These are phyloP conservation scores for Herpailurus yagouaroundi DNA, from an alignment of 2,113 vertebrate species.

Conservation along the genomic window DNA sequence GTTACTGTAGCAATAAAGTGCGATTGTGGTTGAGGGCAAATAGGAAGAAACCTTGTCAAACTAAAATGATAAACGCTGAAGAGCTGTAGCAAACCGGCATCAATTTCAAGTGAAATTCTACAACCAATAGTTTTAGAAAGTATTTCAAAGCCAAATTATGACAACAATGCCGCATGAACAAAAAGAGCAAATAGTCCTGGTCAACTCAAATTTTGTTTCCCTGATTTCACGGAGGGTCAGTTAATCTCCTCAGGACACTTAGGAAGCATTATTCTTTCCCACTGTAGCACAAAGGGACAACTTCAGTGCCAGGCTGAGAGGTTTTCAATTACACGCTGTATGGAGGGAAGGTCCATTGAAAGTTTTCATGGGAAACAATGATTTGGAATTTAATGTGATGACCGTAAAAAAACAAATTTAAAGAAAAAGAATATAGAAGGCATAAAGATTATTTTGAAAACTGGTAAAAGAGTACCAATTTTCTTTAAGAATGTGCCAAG, in stretches of 20 bases:
- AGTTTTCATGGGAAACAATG: not conserved
- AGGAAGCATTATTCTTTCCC: conserved; percentile 2
- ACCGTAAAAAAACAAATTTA: not conserved
- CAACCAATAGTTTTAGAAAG: conserved; percentile 24
- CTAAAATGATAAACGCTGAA: not conserved
- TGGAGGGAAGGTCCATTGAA: not conserved
- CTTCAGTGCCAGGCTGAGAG: not conserved
- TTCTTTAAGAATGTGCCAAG: not conserved
- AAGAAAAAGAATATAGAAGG: not conserved
- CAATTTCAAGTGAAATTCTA: conserved; percentile 27
- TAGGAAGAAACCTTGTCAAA: not conserved
- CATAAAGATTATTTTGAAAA: not conserved
- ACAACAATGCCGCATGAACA: not conserved
- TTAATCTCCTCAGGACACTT: conserved; percentile 37
- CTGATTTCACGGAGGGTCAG: conserved; percentile 5
- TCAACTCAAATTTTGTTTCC: conserved; percentile 16
- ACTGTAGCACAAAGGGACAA: conserved; percentile 8
- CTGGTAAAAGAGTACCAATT: not conserved
- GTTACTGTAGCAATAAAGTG: conserved; percentile 23
- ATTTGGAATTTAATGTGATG: not conserved
- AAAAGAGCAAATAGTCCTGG: not conserved
- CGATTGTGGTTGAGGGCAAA: not conserved
- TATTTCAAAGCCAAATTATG: not conserved
- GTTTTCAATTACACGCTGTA: not conserved
- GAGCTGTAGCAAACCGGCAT: not conserved